Conservation (phyloP, 2,113 vertebrate genomes). For the Rostratula benghalensis region DNA sequence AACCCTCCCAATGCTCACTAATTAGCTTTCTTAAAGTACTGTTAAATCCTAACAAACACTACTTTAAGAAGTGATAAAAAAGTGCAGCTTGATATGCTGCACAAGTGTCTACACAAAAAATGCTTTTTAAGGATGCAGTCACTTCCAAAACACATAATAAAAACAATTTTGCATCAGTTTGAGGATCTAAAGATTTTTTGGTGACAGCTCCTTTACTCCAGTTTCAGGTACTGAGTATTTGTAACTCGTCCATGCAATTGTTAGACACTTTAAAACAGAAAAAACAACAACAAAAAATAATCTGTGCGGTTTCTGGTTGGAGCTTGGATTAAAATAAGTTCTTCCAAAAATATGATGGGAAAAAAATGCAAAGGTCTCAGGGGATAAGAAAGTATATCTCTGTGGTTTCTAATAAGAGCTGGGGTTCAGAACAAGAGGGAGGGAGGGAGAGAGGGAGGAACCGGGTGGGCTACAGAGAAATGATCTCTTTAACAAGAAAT, state of each 20-base stretch:
- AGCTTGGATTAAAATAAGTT: background rate
- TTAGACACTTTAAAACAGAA: background rate
- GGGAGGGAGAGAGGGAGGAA: background rate
- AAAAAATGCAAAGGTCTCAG: background rate
- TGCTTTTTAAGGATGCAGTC: background rate
- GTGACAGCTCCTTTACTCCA: background rate
- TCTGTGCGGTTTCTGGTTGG: background rate
- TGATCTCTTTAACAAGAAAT: constrained; percentile 23
- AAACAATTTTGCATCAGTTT: background rate
- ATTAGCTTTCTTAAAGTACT: background rate
- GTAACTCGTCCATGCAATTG: background rate
- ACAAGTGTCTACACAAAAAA: background rate
- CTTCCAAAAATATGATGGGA: background rate
- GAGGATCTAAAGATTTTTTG: background rate
- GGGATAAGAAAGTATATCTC: background rate
- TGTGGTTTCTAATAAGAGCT: background rate
- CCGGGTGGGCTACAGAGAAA: background rate
- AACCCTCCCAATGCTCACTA: background rate
- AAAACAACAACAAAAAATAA: background rate
- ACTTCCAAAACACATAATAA: background rate
- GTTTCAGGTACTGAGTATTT: background rate
- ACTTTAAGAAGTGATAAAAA: background rate
- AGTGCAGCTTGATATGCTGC: background rate
- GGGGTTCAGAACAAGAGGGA: background rate
- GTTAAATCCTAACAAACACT: background rate